A percentile compares a stretch with the other conserved stretches of the same genome.
Conservation (phyloP, 2,888 invertebrate genomes). For the Girardia tigrina region DNA sequence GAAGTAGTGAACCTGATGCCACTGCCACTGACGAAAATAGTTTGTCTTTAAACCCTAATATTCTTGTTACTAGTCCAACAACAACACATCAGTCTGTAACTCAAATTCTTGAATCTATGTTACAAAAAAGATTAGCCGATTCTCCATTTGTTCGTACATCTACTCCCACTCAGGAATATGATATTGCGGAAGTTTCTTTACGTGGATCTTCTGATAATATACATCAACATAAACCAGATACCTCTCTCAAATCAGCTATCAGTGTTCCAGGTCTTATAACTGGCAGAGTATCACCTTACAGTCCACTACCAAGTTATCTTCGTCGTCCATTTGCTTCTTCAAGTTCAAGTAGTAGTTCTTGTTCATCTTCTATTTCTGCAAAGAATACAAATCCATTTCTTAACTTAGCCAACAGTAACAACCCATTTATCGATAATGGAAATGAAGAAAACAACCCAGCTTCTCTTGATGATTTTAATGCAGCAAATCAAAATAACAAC, state of each 20-base stretch:
- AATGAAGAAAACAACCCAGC: neutral
- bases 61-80: neutral
- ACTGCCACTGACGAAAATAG: neutral
- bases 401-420: neutral
- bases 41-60: neutral
- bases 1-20: neutral
- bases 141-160: conserved; percentile 8
- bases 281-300: conserved; percentile 12
- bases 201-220: conserved; percentile 15
- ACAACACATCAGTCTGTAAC: neutral
- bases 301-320: neutral
- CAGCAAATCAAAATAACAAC: neutral
- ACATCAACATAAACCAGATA: neutral
- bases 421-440: neutral
- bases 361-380: neutral
- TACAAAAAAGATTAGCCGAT: neutral
- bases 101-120: conserved; percentile 8
- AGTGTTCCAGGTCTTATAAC: neutral
- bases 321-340: conserved; percentile 13
- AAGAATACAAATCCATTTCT: neutral
- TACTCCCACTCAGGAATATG: conserved; percentile 17
- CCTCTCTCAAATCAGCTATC: neutral
- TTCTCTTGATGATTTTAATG: neutral
- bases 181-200: neutral
- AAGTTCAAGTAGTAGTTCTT: neutral